A percentile compares a stretch with the other conserved stretches of the same genome.
Evolutionary conservation across 2,113 vertebrate genomes (phyloP).

Genomic region (Eptesicus fuscus): DNA sequence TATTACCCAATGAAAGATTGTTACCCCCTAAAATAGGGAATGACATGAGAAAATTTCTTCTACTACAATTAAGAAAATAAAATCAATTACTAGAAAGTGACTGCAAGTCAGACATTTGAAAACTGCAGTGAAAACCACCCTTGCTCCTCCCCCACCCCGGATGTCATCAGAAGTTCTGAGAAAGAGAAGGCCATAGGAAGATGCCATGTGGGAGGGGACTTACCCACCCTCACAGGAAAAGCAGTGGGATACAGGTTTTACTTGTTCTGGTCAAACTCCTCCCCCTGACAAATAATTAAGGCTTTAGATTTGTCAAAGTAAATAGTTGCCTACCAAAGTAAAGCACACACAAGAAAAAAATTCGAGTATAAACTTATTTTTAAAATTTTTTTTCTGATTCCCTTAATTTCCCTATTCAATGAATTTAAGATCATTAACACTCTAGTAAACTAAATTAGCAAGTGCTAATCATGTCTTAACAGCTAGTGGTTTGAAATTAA

Average conservation of each 20-base stretch:
- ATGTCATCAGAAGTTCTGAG: conserved; percentile 53
- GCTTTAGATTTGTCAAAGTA: conserved; percentile 9
- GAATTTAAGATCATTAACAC: conserved; percentile 41
- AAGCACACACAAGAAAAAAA: conserved; percentile 21
- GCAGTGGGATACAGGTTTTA: conserved; percentile 57
- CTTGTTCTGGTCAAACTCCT: conserved; percentile 34
- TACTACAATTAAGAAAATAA: conserved; percentile 20
- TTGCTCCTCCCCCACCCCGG: neutral
- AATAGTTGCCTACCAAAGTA: conserved; percentile 14
- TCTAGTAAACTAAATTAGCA: conserved; percentile 46
- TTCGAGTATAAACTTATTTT: neutral
- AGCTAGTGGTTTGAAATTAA: conserved; percentile 36
- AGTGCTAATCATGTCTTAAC: conserved; percentile 28
- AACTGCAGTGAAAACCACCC: conserved; percentile 30
- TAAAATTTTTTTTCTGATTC: neutral
- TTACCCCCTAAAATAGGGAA: neutral
- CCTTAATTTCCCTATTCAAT: conserved; percentile 28
- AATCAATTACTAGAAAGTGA: conserved; percentile 6
- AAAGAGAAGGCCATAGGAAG: conserved; percentile 51
- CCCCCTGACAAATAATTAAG: conserved; percentile 30
- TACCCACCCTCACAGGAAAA: conserved; percentile 49
- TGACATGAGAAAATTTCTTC: neutral
- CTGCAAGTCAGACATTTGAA: neutral
- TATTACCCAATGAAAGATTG: neutral
- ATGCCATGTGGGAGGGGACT: conserved; percentile 55